A percentile compares a stretch with the other conserved stretches of the same genome.
phyloP scores from a whole-genome alignment of 1,140 invertebrate genomes.

The Drosophila pseudoananassae region DNA sequence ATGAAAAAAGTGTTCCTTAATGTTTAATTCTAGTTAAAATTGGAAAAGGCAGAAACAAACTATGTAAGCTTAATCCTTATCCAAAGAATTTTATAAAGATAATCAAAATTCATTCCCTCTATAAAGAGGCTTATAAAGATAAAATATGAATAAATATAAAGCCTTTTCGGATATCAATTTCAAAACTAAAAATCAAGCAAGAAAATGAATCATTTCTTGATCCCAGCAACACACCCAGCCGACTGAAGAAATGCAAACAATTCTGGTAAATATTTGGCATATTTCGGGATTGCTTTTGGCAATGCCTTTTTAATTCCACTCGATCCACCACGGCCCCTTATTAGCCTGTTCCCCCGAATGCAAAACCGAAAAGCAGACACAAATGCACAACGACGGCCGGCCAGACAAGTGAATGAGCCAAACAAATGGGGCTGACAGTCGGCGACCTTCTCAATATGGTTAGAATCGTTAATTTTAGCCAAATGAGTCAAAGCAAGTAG shows the following conservation, averaged over 20 bases:
- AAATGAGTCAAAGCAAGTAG: conserved; percentile 62
- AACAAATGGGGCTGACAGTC: conserved; percentile 67
- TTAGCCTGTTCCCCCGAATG: conserved; percentile 2
- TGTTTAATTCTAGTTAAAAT: no score
- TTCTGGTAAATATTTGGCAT: conserved; percentile 75
- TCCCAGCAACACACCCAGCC: conserved; percentile 23
- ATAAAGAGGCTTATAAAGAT: background rate
- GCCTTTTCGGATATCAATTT: conserved; percentile 7
- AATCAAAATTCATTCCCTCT: background rate
- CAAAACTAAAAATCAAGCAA: conserved; percentile 5
- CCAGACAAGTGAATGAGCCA: conserved; percentile 62
- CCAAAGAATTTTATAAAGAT: background rate
- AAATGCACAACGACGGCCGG: conserved; percentile 64
- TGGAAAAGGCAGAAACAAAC: no score
- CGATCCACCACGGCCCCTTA: background rate
- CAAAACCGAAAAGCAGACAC: conserved; percentile 57
- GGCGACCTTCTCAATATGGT: conserved; percentile 77
- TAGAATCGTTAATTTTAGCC: conserved; percentile 71
- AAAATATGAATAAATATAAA: background rate
- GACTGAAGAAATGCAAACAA: conserved; percentile 49
- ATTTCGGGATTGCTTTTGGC: conserved; percentile 70
- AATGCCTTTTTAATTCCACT: conserved; percentile 55
- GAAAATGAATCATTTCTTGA: conserved; percentile 49
- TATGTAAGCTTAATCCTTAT: no score
- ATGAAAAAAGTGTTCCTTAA: no score